Conservation (phyloP, 2,888 invertebrate species). For the Drosophila subquinaria region DNA sequence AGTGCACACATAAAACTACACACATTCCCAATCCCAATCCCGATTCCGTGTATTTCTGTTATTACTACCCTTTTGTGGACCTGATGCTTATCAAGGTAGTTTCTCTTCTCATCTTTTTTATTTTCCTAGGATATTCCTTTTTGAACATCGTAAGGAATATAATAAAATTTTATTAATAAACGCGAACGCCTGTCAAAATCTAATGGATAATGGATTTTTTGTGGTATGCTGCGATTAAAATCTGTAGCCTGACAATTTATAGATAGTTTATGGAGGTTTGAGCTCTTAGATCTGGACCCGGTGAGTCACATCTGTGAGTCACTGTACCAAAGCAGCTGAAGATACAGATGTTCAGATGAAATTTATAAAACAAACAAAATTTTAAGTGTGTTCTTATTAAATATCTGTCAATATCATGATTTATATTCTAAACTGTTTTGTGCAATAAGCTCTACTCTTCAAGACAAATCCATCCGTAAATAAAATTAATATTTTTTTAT, state of each 20-base stretch:
- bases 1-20: constrained; percentile 53
- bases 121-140: constrained; percentile 35
- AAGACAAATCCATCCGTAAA: too few species aligned
- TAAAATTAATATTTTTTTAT: too few species aligned
- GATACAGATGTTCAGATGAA: constrained; percentile 20
- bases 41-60: constrained; percentile 63
- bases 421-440: too few species aligned
- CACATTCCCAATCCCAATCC: not conserved
- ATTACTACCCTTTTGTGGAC: constrained; percentile 52
- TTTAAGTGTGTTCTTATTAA: not conserved
- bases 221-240: constrained; percentile 63
- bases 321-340: constrained; percentile 28
- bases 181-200: constrained; percentile 70
- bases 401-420: too few species aligned
- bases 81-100: constrained; percentile 58
- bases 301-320: constrained; percentile 43
- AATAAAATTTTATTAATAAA: constrained; percentile 77
- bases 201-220: constrained; percentile 67
- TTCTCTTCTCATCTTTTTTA: constrained; percentile 22
- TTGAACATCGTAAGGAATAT: constrained; percentile 42
- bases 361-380: not conserved
- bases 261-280: constrained; percentile 61
- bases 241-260: constrained; percentile 61
- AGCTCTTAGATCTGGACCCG: not conserved
- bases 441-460: too few species aligned